Base-by-base conservation (phyloP, 2,113 vertebrate species). In the Elaphurus davidianus region DNA sequence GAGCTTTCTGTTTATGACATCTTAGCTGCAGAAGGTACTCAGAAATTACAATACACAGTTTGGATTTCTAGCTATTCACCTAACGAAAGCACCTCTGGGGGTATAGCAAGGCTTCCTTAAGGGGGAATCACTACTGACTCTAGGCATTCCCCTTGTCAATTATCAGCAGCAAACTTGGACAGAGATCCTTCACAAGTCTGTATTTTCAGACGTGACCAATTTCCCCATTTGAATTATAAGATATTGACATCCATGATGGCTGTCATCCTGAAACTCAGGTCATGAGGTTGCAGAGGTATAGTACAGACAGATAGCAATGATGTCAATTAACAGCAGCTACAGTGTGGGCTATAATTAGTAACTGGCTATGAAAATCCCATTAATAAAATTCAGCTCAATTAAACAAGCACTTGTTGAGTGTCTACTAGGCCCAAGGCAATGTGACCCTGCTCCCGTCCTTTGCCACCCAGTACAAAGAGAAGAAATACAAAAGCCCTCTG, bases 321-420 rank as follows among this genome's bases (percentile, higher is more conserved):
- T 43, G 59, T 57, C n/a, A 54, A 93, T 50, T 27, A 43, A 87
- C 50, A 81, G 47, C 52, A 87, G 43, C 25, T 85, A 88, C 2
- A 16, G 28, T 79, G 36, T 87, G n/a, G 5, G 30, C n/a, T 54
- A 11, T 7, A 83, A 59, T 43, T 55, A 74, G 54, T 71, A 91
- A 79, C 14, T 62, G 43, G 54, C 36, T 94, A 52, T 79, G 47
- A 85, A 95, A 88, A 55, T 52, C 30, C n/a, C 74, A 3, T 90
- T 54, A 90, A 93, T 97, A 90, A 91, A 93, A 90, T 55, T 86
- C 55, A 62, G 54, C 55, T 94, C 59, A 59, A 67, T 84, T 86
- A 59, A 71, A 45, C 82, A 85, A 90, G 36, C 43, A 96, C 5
- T 59, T 62, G 45, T 36, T 86, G n/a, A 79, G 50, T 86, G n/a